Base-by-base conservation (phyloP, 2,113 vertebrate genomes). In the Mus pahari region DNA sequence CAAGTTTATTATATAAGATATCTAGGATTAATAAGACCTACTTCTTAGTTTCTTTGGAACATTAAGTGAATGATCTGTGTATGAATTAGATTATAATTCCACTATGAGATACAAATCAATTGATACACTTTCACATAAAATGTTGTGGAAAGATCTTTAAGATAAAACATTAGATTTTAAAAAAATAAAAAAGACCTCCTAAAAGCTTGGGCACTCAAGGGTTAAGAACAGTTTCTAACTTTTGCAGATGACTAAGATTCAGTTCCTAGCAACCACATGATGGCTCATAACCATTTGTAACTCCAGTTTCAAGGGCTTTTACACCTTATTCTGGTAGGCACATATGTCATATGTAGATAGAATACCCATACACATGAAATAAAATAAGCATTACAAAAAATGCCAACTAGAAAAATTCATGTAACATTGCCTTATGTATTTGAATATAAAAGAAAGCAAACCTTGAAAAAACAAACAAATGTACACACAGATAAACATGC, bases 1-100 rank as follows among this genome's bases (percentile, higher is more conserved):
- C 11, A 96, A 77, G 42, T 96, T 96, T 92, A 94, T 96, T 94
- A 95, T 42, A 9, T 66, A 92, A 97, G 91, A 89, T 92, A 71
- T 86, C 31, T 64, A 73, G 74, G 75, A 92, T 28, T 55, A 73
- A 64, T 94, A 95, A 97, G 97, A 97, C 0, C 11, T 77, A 74
- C 60, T 84, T 84, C 82, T 96, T 94, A 66, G 86, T 92, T 39
- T 92, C 31, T 48, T n/a, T 81, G 45, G 11, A 20, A 4, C 8
- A 95, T 79, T 95, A 90, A 62, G 78, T 78, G 45, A 94, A 92
- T 22, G 53, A 0, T 84, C 71, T 86, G 50, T 20, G 75, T 0
- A 81, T 94, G 24, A 93, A 96, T 62, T 93, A 78, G 19, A 53
- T 53, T 91, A 77, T 73, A 93, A 87, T 66, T 42, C 17, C 11